Evolutionary conservation across 92 coral and sea anemone genomes (phyloP), one percentile per base, ranked within the genome.

Genomic region (Phenganax subtilis): DNA sequence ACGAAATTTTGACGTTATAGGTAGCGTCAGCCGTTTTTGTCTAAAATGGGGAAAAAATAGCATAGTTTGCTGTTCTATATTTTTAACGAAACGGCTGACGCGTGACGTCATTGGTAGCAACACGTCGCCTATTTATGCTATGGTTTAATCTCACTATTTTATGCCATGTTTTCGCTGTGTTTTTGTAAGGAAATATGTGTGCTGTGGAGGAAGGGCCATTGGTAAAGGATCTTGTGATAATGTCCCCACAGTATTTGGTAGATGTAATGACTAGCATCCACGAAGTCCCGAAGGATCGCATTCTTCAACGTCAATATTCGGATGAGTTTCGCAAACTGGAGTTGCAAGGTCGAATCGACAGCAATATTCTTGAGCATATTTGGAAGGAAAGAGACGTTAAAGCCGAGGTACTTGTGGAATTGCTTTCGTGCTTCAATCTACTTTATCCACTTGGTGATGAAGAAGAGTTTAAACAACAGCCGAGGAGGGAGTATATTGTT

Each of bases 351-450:
- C 56, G 66, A 61, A 84, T 66, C 25, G 64, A 57, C 66, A 16
- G 76, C 16, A 17, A 44, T 17, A 53, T 81, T 71, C 57, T 85
- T 29, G 53, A 73, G 12, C 84, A 85, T 64, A 68, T 83, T 29
- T 80, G 88, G 88, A 73, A 81, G 20, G 51, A 59, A 3, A 82
- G 80, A 15, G 67, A 56, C 0, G 85, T 81, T 31, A 80, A 89
- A 6, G 82, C 74, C 12, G 81, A 85, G n/a, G 81, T 86, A 8
- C 89, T 90, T 47, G 80, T 90, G 6, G 87, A 84, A 51, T 75
- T 90, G 55, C 84, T 90, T 28, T 87, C 87, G 31, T 87, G 81
- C 17, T 82, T 72, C 30, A 91, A 91, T 25, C 58, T 90, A 81
- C 76, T 90, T 71, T 88, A 89, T 60, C 87, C 93, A 0, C 30